These are phyloP conservation scores for Bombus confusus DNA, from an alignment of 1,140 invertebrate genomes.

Conservation along the genomic window DNA sequence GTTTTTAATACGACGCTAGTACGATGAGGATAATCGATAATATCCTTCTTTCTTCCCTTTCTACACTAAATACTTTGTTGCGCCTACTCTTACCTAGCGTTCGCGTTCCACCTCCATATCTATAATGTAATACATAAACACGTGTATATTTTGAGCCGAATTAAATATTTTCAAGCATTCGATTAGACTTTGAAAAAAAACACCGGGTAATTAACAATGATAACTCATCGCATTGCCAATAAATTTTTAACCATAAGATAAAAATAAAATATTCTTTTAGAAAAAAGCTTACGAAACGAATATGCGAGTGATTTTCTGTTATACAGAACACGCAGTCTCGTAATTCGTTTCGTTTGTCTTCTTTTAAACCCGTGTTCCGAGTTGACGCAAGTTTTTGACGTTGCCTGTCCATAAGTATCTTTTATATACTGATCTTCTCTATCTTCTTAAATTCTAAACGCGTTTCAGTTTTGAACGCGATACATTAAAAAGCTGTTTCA, in stretches of 20 bases:
- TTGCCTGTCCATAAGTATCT: slow-evolving; percentile 66
- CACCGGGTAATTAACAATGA: slow-evolving; percentile 42
- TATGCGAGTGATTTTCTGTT: background rate
- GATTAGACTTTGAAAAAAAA: slow-evolving; percentile 15
- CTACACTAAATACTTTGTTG: background rate
- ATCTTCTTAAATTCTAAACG: slow-evolving; percentile 49
- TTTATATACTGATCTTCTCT: slow-evolving; percentile 38
- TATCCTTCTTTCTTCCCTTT: background rate
- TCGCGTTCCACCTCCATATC: slow-evolving; percentile 12
- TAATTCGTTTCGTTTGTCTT: background rate
- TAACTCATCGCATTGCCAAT: slow-evolving; percentile 5
- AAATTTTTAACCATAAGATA: background rate
- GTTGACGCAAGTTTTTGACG: slow-evolving; percentile 67
- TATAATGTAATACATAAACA: background rate
- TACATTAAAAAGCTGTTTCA: slow-evolving; percentile 5
- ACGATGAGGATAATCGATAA: slow-evolving; percentile 3
- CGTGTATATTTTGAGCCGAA: slow-evolving; percentile 3
- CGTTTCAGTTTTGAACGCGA: background rate
- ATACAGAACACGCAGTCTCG: slow-evolving; percentile 7
- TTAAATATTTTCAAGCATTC: slow-evolving; percentile 7
- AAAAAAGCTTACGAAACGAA: background rate
- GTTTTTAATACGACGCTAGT: background rate
- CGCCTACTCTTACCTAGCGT: background rate
- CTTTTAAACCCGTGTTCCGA: slow-evolving; percentile 5
- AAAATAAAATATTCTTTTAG: background rate